Conservation (phyloP, 2,797 vertebrate genomes). For the Gymnopithys bicolor region DNA sequence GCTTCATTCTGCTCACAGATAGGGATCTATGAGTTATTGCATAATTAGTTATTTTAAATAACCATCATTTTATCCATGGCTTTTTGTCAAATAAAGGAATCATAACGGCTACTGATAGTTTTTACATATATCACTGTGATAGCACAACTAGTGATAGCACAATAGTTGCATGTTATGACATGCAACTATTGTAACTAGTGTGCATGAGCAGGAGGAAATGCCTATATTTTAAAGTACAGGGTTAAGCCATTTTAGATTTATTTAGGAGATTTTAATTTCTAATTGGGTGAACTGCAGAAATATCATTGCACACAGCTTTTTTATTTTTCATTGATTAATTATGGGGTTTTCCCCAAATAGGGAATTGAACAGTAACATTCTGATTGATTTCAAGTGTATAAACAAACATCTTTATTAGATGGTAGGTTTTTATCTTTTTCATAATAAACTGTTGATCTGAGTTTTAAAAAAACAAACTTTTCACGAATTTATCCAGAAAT, state of each 20-base stretch:
- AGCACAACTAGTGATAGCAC: no score
- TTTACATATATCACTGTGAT: neutral
- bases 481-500: neutral
- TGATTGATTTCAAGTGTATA: neutral
- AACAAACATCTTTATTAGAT: neutral
- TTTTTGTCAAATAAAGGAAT: neutral
- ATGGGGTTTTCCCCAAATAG: neutral
- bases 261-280: neutral
- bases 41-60: neutral
- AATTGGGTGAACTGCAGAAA: neutral
- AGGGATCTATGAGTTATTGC: neutral
- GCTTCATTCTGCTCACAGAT: neutral
- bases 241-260: neutral
- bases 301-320: neutral
- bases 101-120: neutral
- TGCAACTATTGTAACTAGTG: neutral
- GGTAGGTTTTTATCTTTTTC: neutral
- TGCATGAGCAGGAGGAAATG: neutral
- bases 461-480: neutral
- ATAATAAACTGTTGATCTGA: neutral
- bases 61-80: neutral
- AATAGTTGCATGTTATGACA: rapidly evolving
- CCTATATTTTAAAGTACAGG: neutral
- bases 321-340: neutral
- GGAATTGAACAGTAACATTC: neutral